Evolutionary conservation across 2,113 vertebrate species (phyloP), one percentile per base, ranked within the genome.

Genomic region (Pipa parva): DNA sequence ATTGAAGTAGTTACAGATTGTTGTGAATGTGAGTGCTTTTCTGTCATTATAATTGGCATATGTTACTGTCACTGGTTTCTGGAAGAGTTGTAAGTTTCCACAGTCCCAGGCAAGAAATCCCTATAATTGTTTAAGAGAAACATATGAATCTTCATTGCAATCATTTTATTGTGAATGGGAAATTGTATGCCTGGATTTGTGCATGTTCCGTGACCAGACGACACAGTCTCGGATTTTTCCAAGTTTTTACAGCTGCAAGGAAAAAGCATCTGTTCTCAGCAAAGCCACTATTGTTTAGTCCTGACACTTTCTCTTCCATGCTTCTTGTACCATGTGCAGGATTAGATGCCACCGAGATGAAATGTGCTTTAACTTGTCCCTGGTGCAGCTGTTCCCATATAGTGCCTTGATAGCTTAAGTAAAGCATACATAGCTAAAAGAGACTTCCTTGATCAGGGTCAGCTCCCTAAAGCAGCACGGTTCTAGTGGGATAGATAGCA

Each of bases 151-250:
- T 93, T 89, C 79, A 91, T 29, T 68, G 92, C 84, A 95, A 95
- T 95, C 93, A 92, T 92, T n/a, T 95, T 94, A 90, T 89, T 91
- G 84, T 89, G 91, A 94, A 91, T 92, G 91, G 81, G 83, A 89
- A 90, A 87, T 90, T 88, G 84, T 91, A 91, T 90, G 87, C 88
- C 78, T 80, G 78, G 84, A 87, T 88, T 89, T 89, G 88, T 90
- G 79, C 55, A 80, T 78, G 79, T 89, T 97, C 90, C 95, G 95
- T 98, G 95, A 97, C 93, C 91, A 98, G 95, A 97, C 93, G 89
- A 92, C 87, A 83, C 86, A 84, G 86, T 79, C 67, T 79, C 80
- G 95, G 97, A 98, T 99, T 99, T 85, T 87, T 89, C 84, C 78
- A 82, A 86, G 88, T 90, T 92, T 87, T 87, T 90, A 95, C 94